Base-by-base conservation (phyloP, 2,113 vertebrate genomes). In the Galbula dea region DNA sequence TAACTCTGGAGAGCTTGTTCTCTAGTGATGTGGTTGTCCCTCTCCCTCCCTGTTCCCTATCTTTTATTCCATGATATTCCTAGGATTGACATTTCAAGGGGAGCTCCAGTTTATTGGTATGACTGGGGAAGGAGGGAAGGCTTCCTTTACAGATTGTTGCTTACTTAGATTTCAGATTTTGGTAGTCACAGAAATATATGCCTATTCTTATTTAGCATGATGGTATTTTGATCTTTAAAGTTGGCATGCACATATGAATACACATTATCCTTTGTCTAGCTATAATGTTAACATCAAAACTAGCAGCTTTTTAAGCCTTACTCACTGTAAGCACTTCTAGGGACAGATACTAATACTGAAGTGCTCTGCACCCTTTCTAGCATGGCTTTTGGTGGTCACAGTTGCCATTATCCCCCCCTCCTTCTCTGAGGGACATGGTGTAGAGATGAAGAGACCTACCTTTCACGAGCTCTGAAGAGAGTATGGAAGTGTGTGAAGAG, bases 21-120 rank as follows among this genome's bases (percentile, higher is more conserved):
- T 59, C 7, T 34, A 43, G 15, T 49, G 32, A 21, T 13, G 6
- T 82, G 1, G 37, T 63, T 23, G 7, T 29, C 4, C 12, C 8
- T 6, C 0, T 5, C 23, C 3, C 9, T 4, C 1, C 4, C 4
- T 59, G 81, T 51, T 11, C n/a, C 11, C 7, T 21, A 45, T 26
- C 54, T 71, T 76, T 74, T 67, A 24, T 59, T 82, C 36, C 7
- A 24, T 1, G 0, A 4, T 54, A 10, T 43, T 82, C 29, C 36
- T 65, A 15, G 30, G 27, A 46, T 10, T 37, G 29, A 65, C 32
- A 29, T 67, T 90, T 54, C 36, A 72, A n/a, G 48, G n/a, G 34
- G 5, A 41, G 48, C 4, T 76, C 15, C 80, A 7, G 9, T 65
- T 75, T 68, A 24, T 49, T 57, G 29, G 30, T 62, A 17, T 36